Evolutionary conservation across 2,888 invertebrate genomes (phyloP), one percentile per base, ranked within the genome.

Genomic region (Clepsis dumicolana): DNA sequence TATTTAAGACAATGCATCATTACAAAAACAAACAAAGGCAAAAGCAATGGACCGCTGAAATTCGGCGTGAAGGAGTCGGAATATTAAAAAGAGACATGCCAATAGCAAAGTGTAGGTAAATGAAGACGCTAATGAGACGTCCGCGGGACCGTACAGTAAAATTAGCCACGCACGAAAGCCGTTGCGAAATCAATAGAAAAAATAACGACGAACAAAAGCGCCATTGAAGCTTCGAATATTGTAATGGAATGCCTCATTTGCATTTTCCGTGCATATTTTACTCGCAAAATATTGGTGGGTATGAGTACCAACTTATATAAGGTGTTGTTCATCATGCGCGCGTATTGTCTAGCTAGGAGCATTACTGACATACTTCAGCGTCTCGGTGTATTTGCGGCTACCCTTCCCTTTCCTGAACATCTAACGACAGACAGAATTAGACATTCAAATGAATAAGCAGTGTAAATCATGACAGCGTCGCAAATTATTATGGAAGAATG

Each of bases 61-160:
- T 75, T 75, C 74, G 76, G 56, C 56, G 62, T 73, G 74, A 76
- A 75, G 76, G 78, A 41, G 64, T 77, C 75, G 75, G 78, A 72
- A 78, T 71, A 78, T 75, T 80, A 80, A 83, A 90, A 87, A 90
- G 85, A 89, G 83, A 84, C 74, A 74, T 81, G 82, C 78, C 80
- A 86, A 84, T 83, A 87, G 86, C 84, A 85, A 81, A 86, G 78
- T 79, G 79, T 81, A 82, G 76, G 80, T 83, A 85, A 84, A 86
- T 81, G 85, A 82, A 87, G 85, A 85, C 86, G 83, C 84, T 89
- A 89, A 90, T 89, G 86, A 89, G 84, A 86, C 80, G 80, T 79
- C 78, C 74, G 75, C 78, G 79, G 80, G 82, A 84, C 84, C 80
- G 78, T 76, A 78, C 77, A 77, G 80, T 80, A 78, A 80, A 85